A percentile compares a stretch with the other conserved stretches of the same genome.
phyloP scores from a whole-genome alignment of 1,140 invertebrate genomes.

The Archegozetes longisetosus region DNA sequence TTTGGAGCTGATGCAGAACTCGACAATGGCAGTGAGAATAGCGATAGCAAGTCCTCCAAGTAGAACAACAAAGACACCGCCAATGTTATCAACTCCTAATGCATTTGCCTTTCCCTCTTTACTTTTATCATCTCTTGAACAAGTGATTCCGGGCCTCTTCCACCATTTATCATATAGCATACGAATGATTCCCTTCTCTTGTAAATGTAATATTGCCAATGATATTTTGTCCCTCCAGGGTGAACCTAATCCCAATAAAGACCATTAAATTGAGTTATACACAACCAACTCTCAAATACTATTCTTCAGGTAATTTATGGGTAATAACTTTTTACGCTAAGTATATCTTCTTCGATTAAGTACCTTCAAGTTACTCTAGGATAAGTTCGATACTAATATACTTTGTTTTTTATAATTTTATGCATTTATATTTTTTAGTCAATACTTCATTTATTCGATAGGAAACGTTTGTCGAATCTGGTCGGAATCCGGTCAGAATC shows the following conservation, averaged over 20 bases:
- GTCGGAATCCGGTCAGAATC: too few relatives aligned
- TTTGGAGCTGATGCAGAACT: conserved; percentile 61
- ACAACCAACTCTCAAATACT: not conserved
- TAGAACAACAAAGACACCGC: conserved; percentile 36
- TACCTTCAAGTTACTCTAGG: too few relatives aligned
- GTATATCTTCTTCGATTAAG: too few relatives aligned
- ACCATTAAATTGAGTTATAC: not conserved
- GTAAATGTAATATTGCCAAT: conserved; percentile 32
- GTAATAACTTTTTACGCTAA: not conserved
- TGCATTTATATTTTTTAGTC: too few relatives aligned
- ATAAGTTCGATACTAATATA: too few relatives aligned
- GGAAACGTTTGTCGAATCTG: too few relatives aligned
- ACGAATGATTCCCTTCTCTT: conserved; percentile 33
- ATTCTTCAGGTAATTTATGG: not conserved
- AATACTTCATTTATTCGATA: too few relatives aligned
- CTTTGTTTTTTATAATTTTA: too few relatives aligned
- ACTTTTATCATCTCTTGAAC: conserved; percentile 18
- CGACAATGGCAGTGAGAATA: conserved; percentile 18
- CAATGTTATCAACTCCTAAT: conserved; percentile 17
- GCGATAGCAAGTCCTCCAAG: conserved; percentile 31
- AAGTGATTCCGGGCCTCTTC: conserved; percentile 24
- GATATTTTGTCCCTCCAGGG: conserved; percentile 23
- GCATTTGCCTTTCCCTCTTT: conserved; percentile 19
- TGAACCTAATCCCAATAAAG: conserved; percentile 1
- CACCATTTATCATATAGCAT: conserved; percentile 32